Conservation (phyloP, 2,797 vertebrate species). For the Brotogeris chrysoptera region DNA sequence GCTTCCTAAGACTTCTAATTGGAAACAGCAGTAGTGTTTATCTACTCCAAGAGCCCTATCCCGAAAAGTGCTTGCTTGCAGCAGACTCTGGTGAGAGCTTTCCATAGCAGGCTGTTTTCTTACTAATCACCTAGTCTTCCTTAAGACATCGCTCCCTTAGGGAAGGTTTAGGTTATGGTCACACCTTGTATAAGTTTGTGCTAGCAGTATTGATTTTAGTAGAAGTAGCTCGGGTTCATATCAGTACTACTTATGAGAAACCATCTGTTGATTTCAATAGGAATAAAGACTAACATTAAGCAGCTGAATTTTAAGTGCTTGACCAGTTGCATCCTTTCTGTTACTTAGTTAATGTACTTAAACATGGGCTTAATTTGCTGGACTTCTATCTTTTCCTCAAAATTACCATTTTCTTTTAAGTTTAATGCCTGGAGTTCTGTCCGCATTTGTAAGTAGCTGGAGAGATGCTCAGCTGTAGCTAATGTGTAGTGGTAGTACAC, state of each 20-base stretch:
- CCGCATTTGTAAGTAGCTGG: neutral
- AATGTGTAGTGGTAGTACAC: accelerated
- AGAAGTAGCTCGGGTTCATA: neutral
- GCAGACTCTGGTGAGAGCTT: neutral
- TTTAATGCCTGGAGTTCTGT: neutral
- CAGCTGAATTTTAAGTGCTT: neutral
- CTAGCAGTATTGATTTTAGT: neutral
- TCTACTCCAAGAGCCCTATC: neutral
- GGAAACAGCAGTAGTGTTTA: neutral
- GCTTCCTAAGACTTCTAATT: neutral
- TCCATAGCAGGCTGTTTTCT: neutral
- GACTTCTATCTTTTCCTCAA: neutral
- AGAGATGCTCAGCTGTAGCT: neutral
- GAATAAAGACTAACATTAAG: neutral
- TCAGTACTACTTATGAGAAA: neutral
- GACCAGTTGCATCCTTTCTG: neutral
- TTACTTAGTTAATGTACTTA: neutral
- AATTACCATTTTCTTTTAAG: neutral
- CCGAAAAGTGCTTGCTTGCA: accelerated
- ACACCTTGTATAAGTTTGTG: neutral
- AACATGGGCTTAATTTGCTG: neutral
- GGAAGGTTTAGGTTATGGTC: neutral
- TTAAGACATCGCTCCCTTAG: neutral
- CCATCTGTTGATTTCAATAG: neutral
- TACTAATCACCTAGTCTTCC: neutral